Conservation (phyloP, 2,113 vertebrate genomes). For the Atrichornis clamosus region DNA sequence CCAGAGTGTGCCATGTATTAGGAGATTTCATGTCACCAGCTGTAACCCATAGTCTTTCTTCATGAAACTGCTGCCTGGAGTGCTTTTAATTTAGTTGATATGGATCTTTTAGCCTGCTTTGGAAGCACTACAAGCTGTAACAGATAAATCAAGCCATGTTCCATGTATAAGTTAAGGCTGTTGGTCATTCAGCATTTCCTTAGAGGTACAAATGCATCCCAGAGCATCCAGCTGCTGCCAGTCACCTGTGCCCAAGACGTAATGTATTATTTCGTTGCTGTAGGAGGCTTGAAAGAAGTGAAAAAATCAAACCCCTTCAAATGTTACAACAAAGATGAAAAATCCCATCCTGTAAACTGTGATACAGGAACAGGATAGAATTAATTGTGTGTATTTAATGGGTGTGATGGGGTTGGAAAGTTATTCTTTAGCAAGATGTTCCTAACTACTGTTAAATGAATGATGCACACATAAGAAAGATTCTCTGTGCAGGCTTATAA, state of each 20-base stretch:
- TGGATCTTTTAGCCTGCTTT: neutral
- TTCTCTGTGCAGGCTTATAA: neutral
- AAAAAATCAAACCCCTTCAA: neutral
- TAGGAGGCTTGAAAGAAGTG: neutral
- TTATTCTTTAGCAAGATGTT: neutral
- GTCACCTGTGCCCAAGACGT: neutral
- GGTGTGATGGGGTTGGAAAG: neutral
- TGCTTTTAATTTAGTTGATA: neutral
- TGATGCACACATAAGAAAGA: neutral
- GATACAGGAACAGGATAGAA: neutral
- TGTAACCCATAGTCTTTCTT: neutral
- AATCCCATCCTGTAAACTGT: neutral
- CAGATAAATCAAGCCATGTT: neutral
- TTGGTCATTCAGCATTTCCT: neutral
- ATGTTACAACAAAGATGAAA: neutral
- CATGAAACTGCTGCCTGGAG: neutral
- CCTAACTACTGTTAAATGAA: neutral
- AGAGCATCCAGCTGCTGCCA: neutral
- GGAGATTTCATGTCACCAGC: neutral
- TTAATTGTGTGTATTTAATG: neutral
- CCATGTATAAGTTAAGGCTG: neutral
- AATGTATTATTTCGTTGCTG: neutral
- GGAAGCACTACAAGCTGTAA: neutral
- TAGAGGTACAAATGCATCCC: neutral
- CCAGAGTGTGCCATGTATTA: fast-evolving